Base-by-base conservation (phyloP, 37 sponge, comb jelly and placozoan species). In the Cladorhizidae sp. region DNA sequence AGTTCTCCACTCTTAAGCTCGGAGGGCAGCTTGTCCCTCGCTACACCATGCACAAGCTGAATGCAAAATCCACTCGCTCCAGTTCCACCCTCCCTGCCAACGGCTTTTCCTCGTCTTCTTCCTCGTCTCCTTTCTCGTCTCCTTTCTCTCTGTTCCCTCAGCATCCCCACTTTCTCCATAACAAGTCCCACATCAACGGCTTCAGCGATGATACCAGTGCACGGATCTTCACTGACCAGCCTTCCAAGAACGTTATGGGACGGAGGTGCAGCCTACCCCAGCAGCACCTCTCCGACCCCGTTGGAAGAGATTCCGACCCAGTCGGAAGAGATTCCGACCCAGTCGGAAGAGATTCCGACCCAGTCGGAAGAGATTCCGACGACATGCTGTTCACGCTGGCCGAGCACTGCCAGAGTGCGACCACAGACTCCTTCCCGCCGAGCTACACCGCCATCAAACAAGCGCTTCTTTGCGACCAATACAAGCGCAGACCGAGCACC, bases 381-480 rank as follows among this genome's bases (percentile, higher is more conserved):
- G 20, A 35, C 43, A 71, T 25, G 38, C 81, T 81, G 43, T 33
- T 41, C 62, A 71, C 15, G 18, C 62, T 81, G 28, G 81, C 70
- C 36, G 80, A 72, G 61, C 31, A 55, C 20, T 23, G 55, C 1
- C 80, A 70, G 29, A 80, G 22, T 39, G 23, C 80, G 20, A 3
- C 80, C 18, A 17, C 39, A 6, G 71, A 58, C 26, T 15, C 25
- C 29, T 1, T 22, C 32, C 57, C 72, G 0, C 81, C 81, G 0
- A 57, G 61, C 62, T 81, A 81, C n/a, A 71, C 70, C 12, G 81
- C 81, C 72, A 72, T 81, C 43, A 81, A 81, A 28, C 81, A 70
- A 41, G 81, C 81, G 9, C 62, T 81, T 21, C 72, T 81, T 9
- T 71, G 40, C 20, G 81, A 70, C 62, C 33, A 58, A 41, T 81